Percentiles rank a stretch among this genome's conserved stretches.
These are phyloP conservation scores for Chaenocephalus aceratus DNA, from an alignment of 2,113 vertebrate genomes.

Conservation along the genomic window DNA sequence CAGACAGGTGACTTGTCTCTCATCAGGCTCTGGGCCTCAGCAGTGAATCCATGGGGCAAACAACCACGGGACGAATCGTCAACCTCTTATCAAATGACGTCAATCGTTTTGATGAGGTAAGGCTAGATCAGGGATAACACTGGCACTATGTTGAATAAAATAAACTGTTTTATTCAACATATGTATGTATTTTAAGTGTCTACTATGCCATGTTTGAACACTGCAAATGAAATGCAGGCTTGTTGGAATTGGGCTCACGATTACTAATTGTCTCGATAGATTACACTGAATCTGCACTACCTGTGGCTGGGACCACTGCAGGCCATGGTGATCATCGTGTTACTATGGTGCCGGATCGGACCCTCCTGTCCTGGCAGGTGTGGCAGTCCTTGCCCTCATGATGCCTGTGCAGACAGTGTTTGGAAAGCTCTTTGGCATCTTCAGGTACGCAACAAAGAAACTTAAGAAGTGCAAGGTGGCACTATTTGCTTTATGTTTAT, in stretches of 20 bases:
- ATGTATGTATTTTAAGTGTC: too few relatives aligned
- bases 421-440: slow-evolving; percentile 89
- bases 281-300: slow-evolving; percentile 86
- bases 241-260: neutral
- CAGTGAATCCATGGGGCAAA: slow-evolving; percentile 89
- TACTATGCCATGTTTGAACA: too few relatives aligned
- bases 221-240: too few relatives aligned
- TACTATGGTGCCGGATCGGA: slow-evolving; percentile 95
- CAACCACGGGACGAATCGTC: slow-evolving; percentile 94
- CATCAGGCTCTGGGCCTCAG: slow-evolving; percentile 90
- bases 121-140: neutral
- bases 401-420: slow-evolving; percentile 90
- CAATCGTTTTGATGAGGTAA: slow-evolving; percentile 94
- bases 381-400: slow-evolving; percentile 83
- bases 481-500: neutral
- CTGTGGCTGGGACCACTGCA: slow-evolving; percentile 93
- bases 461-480: too few relatives aligned
- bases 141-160: too few relatives aligned
- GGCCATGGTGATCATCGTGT: slow-evolving; percentile 85
- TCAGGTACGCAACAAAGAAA: slow-evolving; percentile 82
- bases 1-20: neutral
- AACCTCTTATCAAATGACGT: slow-evolving; percentile 96
- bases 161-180: too few relatives aligned
- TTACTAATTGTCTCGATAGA: slow-evolving; percentile 11
- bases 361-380: slow-evolving; percentile 90